These are phyloP conservation scores for Rhynchonycteris naso DNA, from an alignment of 2,797 vertebrate species.

Conservation along the genomic window DNA sequence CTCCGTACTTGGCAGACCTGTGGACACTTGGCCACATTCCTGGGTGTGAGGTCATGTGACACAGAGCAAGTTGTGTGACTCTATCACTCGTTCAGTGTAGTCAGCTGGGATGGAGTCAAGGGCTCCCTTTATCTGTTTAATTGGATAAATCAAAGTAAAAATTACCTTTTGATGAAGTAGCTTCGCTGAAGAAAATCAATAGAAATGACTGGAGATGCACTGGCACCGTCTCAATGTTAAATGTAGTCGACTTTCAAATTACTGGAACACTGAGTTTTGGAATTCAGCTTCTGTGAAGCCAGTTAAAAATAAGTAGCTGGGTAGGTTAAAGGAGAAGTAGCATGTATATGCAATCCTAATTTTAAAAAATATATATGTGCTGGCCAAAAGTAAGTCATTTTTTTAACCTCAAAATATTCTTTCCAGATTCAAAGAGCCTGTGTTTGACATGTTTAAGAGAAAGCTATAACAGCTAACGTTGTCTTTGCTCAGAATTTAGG, in stretches of 20 bases:
- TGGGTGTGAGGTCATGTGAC: neutral
- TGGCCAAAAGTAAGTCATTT: conserved; percentile 64
- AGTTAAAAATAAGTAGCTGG: conserved; percentile 58
- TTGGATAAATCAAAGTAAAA: conserved; percentile 63
- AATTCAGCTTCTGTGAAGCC: neutral
- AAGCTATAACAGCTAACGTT: conserved; percentile 68
- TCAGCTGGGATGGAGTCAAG: conserved; percentile 30
- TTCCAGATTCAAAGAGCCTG: conserved; percentile 66
- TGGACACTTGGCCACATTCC: neutral
- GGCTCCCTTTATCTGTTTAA: conserved; percentile 59
- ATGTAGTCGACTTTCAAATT: conserved; percentile 55
- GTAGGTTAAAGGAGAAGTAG: conserved; percentile 1
- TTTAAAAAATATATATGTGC: conserved; percentile 58
- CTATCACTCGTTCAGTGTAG: neutral
- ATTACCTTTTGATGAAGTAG: conserved; percentile 69
- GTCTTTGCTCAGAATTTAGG: conserved; percentile 73
- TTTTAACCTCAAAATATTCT: conserved; percentile 62
- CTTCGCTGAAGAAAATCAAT: conserved; percentile 59
- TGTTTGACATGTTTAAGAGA: conserved; percentile 71
- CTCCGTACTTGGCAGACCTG: neutral
- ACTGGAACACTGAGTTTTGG: conserved; percentile 30
- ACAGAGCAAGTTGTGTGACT: neutral
- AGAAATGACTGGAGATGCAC: conserved; percentile 30
- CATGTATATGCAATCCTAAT: conserved; percentile 31
- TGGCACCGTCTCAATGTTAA: neutral